Conservation (phyloP, 2,888 invertebrate species). For the Beris morrisii region DNA sequence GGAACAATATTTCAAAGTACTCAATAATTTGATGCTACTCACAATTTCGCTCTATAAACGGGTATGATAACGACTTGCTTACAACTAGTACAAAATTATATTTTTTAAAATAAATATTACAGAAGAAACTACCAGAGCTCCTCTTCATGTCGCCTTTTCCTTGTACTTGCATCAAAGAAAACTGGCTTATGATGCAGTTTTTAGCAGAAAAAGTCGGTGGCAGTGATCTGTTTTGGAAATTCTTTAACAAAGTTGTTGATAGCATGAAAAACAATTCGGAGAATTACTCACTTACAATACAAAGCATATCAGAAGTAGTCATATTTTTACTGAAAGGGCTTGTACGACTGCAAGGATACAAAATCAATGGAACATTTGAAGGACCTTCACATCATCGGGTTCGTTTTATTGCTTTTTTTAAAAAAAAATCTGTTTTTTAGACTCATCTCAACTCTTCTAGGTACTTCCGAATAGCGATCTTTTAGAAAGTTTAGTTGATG, state of each 20-base stretch:
- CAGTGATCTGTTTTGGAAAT: constrained; percentile 55
- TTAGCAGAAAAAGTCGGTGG: constrained; percentile 52
- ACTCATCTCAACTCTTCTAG: constrained; percentile 37
- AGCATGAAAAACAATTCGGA: constrained; percentile 45
- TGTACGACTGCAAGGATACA: constrained; percentile 54
- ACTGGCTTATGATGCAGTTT: constrained; percentile 61
- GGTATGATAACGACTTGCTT: constrained; percentile 23
- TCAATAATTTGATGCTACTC: constrained; percentile 47
- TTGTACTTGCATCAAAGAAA: constrained; percentile 62
- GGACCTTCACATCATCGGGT: constrained; percentile 41
- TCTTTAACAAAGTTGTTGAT: constrained; percentile 52
- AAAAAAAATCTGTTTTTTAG: constrained; percentile 29
- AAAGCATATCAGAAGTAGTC: constrained; percentile 48
- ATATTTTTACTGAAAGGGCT: constrained; percentile 59
- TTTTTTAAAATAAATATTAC: not conserved
- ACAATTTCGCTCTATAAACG: constrained; percentile 46
- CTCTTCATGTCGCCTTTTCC: constrained; percentile 58
- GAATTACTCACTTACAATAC: constrained; percentile 40
- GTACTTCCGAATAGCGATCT: constrained; percentile 54
- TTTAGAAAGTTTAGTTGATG: constrained; percentile 57
- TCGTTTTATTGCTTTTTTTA: constrained; percentile 22
- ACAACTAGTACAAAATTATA: too few species aligned
- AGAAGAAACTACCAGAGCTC: constrained; percentile 48
- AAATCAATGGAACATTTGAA: constrained; percentile 50
- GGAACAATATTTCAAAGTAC: constrained; percentile 44